Evolutionary conservation across 2,113 vertebrate genomes (phyloP), one percentile per base, ranked within the genome.

Genomic region (Hippoglossus stenolepis): DNA sequence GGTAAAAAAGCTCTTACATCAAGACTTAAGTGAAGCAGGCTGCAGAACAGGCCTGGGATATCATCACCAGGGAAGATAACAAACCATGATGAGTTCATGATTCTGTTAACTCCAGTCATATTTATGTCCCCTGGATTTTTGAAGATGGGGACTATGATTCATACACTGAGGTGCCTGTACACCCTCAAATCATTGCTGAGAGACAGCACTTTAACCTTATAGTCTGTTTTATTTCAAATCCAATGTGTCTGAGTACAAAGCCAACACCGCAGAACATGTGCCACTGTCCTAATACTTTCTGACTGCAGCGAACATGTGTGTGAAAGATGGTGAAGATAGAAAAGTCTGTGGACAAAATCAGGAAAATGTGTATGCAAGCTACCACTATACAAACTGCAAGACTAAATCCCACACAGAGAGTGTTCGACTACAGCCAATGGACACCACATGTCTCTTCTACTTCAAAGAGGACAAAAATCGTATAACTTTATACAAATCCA

Each of bases 331-430:
- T 21, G 65, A 63, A 53, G 67, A 77, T 10, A 45, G 60, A 69
- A 64, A 53, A 62, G 45, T 11, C 73, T 63, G 51, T 6, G 61
- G 56, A 61, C 65, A 72, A 71, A n/a, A 86, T 17, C 60, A 71
- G 67, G 57, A 68, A 83, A 82, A 69, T 26, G 63, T 47, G 63
- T 26, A 77, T 56, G 81, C 65, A 69, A 26, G 72, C 69, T 80
- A 84, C 69, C 62, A 82, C 87, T 81, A 80, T 56, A 71, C 74
- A 82, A 86, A 87, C 70, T 76, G 73, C 65, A 83, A 20, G 40
- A 90, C 74, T 14, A 68, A 85, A 83, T 85, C 84, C 87, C 89
- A 78, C 90, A 90, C 88, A 85, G 77, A 85, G 77, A 71, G 66
- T 18, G 10, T 78, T 69, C 66, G 54, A 80, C 88, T 82, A 47